Evolutionary conservation across 2,888 invertebrate genomes (phyloP), one percentile per base, ranked within the genome.

Genomic region (Apocheima hispidaria): DNA sequence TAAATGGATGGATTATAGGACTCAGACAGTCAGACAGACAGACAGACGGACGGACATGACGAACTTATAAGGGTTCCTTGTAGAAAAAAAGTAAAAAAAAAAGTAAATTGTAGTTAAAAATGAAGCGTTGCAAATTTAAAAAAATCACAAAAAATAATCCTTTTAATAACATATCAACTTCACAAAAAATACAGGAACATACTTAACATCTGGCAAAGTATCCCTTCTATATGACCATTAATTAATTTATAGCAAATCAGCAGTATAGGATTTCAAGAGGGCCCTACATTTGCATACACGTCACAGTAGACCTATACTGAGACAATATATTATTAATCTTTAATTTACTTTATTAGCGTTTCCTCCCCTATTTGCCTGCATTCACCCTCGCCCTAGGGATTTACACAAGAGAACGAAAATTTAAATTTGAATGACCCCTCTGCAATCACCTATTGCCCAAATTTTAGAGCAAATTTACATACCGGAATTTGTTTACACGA

Each of bases 251-350:
- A 79, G 75, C 68, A 74, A 71, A 72, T 69, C 79, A 74, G 77
- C 78, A 77, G 80, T 83, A 81, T 84, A 77, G 73, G 75, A 81
- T 84, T 63, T 63, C 60, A 55, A 55, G 55, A 50, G 46, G 55
- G 38, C 9, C 23, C 46, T 46, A 40, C 36, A 60, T 88, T 88
- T 88, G 83, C 89, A 90, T 88, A 81, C 79, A 73, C 75, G 77
- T 79, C 9, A 85, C 84, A 75, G 79, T 83, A 86, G 86, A 84
- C 84, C 86, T 86, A 84, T 90, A 88, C 86, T 85, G 87, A 84
- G 85, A 87, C 86, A 87, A 91, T 92, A 81, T 89, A 91, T 90
- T 92, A 92, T 92, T 92, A 92, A 92, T 92, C 88, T 92, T 91
- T 92, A 92, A 92, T 92, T 92, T 92, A 86, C 90, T 92, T 92